Evolutionary conservation across 2,888 invertebrate species (phyloP), one percentile per base, ranked within the genome.

Genomic region (Nudaria mundana): DNA sequence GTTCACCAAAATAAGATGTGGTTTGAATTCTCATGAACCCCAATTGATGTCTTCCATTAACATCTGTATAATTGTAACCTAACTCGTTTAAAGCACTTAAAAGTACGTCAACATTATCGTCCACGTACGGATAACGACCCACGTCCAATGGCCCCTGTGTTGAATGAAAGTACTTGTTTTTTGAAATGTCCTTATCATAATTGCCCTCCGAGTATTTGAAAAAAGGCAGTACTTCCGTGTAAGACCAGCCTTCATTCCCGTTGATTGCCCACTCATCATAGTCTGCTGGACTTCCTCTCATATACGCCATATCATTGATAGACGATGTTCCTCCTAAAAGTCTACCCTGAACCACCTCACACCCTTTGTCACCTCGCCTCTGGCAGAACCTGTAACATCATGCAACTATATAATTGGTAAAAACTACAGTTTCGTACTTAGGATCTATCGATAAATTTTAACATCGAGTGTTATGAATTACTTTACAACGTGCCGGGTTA

Each of bases 121-220:
- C 88, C 0, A 84, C 83, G 33, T 77, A 77, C 0, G 76, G 81
- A 52, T 88, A 88, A 20, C 87, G 65, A 10, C 86, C 88, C 2
- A 88, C 76, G 47, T 88, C 88, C 4, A 88, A 56, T 1, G 88
- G 86, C 6, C 88, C 88, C 64, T 82, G 79, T 0, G 80, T 80
- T 3, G 88, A 86, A 54, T 88, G 88, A 49, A 77, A 85, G 30
- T 73, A 66, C 53, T 77, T 82, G 48, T 87, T 84, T 55, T 80
- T 86, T 12, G 71, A 72, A 43, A 88, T 82, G 39, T 87, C 88
- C 48, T 79, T 85, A 44, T 88, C 86, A 32, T 85, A 87, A 55
- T 87, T 88, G 45, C 86, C 85, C 69, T 88, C 88, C 1, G 88
- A 88, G 47, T 88, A 83, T 56, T 87, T 88, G 55, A 86, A 88